Conservation (phyloP, 1,140 invertebrate genomes). For the Spodoptera frugiperda region DNA sequence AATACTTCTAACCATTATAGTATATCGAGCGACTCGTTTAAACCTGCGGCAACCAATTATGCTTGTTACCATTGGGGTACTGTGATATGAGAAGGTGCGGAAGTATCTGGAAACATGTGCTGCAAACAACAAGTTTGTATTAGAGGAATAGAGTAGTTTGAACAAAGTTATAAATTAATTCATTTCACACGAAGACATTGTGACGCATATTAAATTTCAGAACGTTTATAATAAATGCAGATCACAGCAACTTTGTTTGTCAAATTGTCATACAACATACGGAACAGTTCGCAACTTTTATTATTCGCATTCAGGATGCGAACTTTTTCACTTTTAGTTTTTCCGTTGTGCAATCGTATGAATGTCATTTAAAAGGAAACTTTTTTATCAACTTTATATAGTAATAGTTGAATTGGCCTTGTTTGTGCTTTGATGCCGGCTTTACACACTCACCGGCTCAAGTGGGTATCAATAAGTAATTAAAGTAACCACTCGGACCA, state of each 20-base stretch:
- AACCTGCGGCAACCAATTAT: conserved; percentile 69
- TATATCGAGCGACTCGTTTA: conserved; percentile 74
- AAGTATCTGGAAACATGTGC: conserved; percentile 19
- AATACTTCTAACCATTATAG: conserved; percentile 83
- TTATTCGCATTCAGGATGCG: neutral
- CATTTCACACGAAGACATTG: neutral
- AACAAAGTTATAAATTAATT: no score
- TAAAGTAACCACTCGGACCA: conserved; percentile 61
- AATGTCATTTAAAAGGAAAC: neutral
- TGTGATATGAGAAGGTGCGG: conserved; percentile 58
- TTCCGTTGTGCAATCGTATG: neutral
- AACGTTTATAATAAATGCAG: conserved; percentile 9
- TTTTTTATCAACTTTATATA: neutral
- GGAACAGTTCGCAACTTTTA: neutral
- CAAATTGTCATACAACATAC: neutral
- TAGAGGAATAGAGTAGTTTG: no score
- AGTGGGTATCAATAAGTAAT: conserved; percentile 63
- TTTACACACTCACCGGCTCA: conserved; percentile 28
- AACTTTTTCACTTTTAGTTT: conserved; percentile 10
- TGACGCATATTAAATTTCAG: neutral
- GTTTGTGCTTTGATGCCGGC: conserved; percentile 18
- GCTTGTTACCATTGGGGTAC: conserved; percentile 61
- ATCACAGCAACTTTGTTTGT: neutral
- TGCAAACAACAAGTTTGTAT: no score
- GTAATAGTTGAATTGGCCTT: neutral